Evolutionary conservation across 2,797 vertebrate genomes (phyloP), one percentile per base, ranked within the genome.

Genomic region (Melanotaenia parkinsoni): DNA sequence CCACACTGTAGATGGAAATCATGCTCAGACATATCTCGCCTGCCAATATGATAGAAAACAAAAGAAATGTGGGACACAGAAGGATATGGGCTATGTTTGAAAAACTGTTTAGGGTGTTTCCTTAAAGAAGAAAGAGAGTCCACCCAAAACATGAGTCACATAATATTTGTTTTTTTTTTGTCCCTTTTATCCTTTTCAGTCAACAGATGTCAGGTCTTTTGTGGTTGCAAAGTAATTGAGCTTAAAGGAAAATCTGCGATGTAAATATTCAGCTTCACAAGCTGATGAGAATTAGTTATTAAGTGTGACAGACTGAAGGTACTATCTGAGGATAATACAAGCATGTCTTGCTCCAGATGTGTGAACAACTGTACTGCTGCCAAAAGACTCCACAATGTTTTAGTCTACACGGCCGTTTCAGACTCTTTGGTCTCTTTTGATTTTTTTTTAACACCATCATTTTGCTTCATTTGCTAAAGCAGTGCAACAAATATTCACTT

Each of bases 301-400:
- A 58, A 66, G 54, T 45, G 59, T 62, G 65, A 63, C 16, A 56
- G 51, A 83, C 59, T 70, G 75, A 57, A 69, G 37, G 59, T 69
- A 35, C 69, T 79, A 82, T 76, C 76, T 67, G 62, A 35, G 40
- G 62, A 54, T 72, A 77, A 70, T 54, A 58, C 45, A n/a, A 56
- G 50, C 66, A 79, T 75, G 77, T 68, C 60, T 61, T 77, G 47
- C 76, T 57, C 75, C 16, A 63, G 59, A 73, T 73, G 38, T 56
- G 32, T 26, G 60, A 76, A 80, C 80, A 89, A 47, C 57, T 75
- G 65, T 58, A 40, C 61, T 74, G 5, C 50, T 5, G 43, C 56
- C 65, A 22, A 72, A 78, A 87, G 72, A 76, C 63, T 50, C 70
- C 33, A 16, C 16, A 37, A 70, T 88, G 80, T 81, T 83, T 74